Evolutionary conservation across 2,888 invertebrate species (phyloP).

Genomic region (Steinernema scapterisci): DNA sequence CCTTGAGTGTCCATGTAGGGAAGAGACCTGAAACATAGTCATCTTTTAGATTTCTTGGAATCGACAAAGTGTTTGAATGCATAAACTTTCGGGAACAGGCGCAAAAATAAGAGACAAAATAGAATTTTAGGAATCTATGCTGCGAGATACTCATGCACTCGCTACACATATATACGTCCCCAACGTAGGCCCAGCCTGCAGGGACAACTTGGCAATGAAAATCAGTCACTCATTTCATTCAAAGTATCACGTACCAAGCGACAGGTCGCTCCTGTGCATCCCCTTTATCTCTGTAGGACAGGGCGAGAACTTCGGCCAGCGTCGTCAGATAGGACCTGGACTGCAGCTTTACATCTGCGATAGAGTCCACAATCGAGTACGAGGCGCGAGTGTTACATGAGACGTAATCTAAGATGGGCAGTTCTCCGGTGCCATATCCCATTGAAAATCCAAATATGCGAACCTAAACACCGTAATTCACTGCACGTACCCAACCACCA

Average conservation of each 20-base stretch:
- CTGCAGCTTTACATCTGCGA: slow-evolving; percentile 61
- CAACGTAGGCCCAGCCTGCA: too few species aligned
- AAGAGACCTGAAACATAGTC: slow-evolving; percentile 44
- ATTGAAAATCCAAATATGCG: slow-evolving; percentile 63
- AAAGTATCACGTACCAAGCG: slow-evolving; percentile 51
- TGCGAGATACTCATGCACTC: too few species aligned
- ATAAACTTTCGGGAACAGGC: too few species aligned
- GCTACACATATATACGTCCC: too few species aligned
- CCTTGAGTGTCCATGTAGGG: slow-evolving; percentile 65
- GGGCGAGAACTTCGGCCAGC: slow-evolving; percentile 48
- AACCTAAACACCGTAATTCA: slow-evolving; percentile 42
- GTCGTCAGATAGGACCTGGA: slow-evolving; percentile 55
- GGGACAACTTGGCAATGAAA: too few species aligned
- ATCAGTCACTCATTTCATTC: not conserved
- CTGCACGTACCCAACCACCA: not conserved
- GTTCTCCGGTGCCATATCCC: slow-evolving; percentile 60
- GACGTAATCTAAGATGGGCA: slow-evolving; percentile 54
- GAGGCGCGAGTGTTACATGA: slow-evolving; percentile 47
- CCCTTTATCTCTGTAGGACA: slow-evolving; percentile 38
- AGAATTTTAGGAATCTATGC: too few species aligned
- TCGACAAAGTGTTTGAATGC: too few species aligned
- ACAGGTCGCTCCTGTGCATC: slow-evolving; percentile 49
- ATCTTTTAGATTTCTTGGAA: too few species aligned
- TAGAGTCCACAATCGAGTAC: slow-evolving; percentile 56
- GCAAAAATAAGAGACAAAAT: too few species aligned